Conservation (phyloP, 2,888 invertebrate genomes). For the Noctua fimbriata region DNA sequence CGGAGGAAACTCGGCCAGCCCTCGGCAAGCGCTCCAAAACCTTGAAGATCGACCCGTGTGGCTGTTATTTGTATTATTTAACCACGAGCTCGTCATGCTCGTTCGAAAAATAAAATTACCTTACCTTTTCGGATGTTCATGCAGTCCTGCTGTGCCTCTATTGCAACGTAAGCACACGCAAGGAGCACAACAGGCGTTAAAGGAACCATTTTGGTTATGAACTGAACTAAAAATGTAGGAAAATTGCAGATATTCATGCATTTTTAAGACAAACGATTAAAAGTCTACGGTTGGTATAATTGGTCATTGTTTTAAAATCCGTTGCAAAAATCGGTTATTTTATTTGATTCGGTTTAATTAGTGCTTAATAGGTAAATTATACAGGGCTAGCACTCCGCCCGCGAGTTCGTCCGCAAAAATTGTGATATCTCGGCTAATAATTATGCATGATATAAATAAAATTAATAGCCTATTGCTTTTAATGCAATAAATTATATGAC, state of each 20-base stretch:
- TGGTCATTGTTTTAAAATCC: slow-evolving; percentile 3
- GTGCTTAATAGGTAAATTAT: background rate
- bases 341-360: background rate
- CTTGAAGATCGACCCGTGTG: too few relatives aligned
- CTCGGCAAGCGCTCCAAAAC: too few relatives aligned
- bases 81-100: background rate
- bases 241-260: background rate
- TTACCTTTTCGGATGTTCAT: slow-evolving; percentile 25
- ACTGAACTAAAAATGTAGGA: background rate
- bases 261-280: background rate
- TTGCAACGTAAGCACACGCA: background rate
- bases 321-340: background rate
- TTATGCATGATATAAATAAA: too few relatives aligned
- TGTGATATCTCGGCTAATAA: too few relatives aligned
- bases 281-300: background rate
- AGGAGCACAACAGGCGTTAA: background rate
- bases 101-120: background rate
- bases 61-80: background rate
- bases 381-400: too few relatives aligned
- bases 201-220: slow-evolving; percentile 4
- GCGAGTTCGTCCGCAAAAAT: too few relatives aligned
- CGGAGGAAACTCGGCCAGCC: background rate
- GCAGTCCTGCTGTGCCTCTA: background rate
- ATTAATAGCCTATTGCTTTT: too few relatives aligned
- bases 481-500: too few relatives aligned